Conservation (phyloP, 2,113 vertebrate genomes). For the Vimba vimba region DNA sequence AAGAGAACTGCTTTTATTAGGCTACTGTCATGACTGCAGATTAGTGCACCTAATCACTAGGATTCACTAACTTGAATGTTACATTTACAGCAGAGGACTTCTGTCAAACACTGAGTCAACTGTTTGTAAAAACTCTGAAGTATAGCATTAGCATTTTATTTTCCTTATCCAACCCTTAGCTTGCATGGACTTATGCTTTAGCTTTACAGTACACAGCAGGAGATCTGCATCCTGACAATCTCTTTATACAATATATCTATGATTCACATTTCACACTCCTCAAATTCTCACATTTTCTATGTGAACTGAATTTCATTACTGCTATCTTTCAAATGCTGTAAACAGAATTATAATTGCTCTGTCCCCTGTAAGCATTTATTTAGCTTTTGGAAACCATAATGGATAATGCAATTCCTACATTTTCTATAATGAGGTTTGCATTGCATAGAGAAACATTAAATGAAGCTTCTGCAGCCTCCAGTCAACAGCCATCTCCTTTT, state of each 20-base stretch:
- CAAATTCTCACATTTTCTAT: slow-evolving; percentile 1
- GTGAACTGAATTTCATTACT: slow-evolving; percentile 19
- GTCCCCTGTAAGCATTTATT: not conserved
- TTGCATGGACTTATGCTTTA: not conserved
- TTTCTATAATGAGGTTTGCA: slow-evolving; percentile 23
- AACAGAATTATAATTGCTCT: slow-evolving; percentile 29
- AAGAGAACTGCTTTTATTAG: not conserved
- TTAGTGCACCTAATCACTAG: too few relatives aligned
- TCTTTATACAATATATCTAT: slow-evolving; percentile 20
- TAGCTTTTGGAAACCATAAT: not conserved
- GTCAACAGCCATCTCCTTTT: not conserved
- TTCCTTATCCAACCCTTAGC: not conserved
- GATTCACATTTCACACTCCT: not conserved
- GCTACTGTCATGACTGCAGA: too few relatives aligned
- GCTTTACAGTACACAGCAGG: not conserved
- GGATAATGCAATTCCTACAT: not conserved
- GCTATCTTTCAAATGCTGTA: slow-evolving; percentile 10
- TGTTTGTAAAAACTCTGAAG: not conserved
- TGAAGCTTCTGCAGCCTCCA: slow-evolving; percentile 9
- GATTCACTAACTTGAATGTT: too few relatives aligned
- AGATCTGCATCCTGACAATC: not conserved
- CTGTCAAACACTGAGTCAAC: slow-evolving; percentile 12
- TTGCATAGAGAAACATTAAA: not conserved
- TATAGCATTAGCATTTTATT: slow-evolving; percentile 3
- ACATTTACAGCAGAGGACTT: not conserved